Percentiles rank a stretch among this genome's conserved stretches.
Conservation (phyloP, 2,797 vertebrate genomes). For the Malacoraja senta region DNA sequence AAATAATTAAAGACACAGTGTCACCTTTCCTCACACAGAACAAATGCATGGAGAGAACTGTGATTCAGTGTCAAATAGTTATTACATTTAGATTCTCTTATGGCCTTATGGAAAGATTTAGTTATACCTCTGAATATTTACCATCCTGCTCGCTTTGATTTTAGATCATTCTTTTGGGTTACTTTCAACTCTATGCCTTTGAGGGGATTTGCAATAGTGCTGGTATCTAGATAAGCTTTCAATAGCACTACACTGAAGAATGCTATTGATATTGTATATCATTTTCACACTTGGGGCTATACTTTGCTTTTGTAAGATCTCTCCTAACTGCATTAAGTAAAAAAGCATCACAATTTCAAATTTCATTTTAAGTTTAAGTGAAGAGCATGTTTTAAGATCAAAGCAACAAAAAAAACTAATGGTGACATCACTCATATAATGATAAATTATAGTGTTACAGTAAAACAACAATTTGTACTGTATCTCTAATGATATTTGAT, state of each 20-base stretch:
- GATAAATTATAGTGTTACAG: background rate
- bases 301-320: background rate
- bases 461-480: too few species aligned
- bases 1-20: background rate
- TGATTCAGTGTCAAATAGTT: background rate
- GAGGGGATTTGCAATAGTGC: background rate
- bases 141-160: background rate
- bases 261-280: background rate
- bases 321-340: background rate
- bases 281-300: background rate
- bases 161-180: background rate
- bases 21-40: background rate
- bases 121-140: background rate
- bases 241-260: background rate
- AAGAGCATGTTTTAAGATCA: background rate
- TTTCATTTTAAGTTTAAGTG: slow-evolving; percentile 2
- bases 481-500: too few species aligned
- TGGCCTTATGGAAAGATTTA: background rate
- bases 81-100: background rate
- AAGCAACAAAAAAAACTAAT: background rate
- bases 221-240: background rate
- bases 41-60: background rate
- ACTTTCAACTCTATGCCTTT: background rate
- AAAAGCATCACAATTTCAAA: background rate
- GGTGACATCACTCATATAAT: background rate